phyloP scores from a whole-genome alignment of 2,888 invertebrate genomes.

The Tipula helvola region DNA sequence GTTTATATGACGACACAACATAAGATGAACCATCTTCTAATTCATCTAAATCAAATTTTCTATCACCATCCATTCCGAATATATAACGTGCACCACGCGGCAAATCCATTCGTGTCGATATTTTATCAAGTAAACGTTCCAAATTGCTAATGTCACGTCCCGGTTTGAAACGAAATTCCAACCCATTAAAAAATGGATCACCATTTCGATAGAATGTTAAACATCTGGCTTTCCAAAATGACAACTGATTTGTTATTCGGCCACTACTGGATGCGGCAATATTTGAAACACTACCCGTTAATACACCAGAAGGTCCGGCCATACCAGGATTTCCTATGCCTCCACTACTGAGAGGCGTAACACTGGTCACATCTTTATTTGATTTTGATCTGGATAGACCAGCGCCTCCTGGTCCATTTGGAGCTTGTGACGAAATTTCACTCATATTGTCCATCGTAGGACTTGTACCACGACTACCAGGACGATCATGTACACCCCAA shows the following conservation, averaged over 20 bases:
- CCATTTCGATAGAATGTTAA: constrained; percentile 90
- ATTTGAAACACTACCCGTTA: constrained; percentile 15
- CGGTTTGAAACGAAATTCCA: constrained; percentile 78
- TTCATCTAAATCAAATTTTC: constrained; percentile 72
- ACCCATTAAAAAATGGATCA: constrained; percentile 81
- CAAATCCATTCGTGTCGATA: constrained; percentile 76
- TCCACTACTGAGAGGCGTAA: not conserved
- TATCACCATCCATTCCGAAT: constrained; percentile 83
- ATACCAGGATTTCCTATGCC: not conserved
- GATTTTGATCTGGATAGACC: constrained; percentile 32
- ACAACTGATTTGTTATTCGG: constrained; percentile 58
- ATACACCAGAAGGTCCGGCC: constrained; percentile 7
- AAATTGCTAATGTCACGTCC: constrained; percentile 76
- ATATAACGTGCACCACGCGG: constrained; percentile 82
- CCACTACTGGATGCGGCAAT: constrained; percentile 37
- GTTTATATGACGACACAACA: constrained; percentile 84
- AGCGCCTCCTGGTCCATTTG: constrained; percentile 26
- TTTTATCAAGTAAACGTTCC: constrained; percentile 72
- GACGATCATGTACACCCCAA: constrained; percentile 21
- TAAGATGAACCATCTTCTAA: constrained; percentile 85
- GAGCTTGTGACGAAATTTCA: constrained; percentile 41
- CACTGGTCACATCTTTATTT: constrained; percentile 27
- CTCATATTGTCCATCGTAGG: constrained; percentile 43
- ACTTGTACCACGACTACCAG: constrained; percentile 21
- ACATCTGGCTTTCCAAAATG: constrained; percentile 75